A percentile compares a stretch with the other conserved stretches of the same genome.
These are phyloP conservation scores for Graphium colonna DNA, from an alignment of 2,888 invertebrate genomes.

Conservation along the genomic window DNA sequence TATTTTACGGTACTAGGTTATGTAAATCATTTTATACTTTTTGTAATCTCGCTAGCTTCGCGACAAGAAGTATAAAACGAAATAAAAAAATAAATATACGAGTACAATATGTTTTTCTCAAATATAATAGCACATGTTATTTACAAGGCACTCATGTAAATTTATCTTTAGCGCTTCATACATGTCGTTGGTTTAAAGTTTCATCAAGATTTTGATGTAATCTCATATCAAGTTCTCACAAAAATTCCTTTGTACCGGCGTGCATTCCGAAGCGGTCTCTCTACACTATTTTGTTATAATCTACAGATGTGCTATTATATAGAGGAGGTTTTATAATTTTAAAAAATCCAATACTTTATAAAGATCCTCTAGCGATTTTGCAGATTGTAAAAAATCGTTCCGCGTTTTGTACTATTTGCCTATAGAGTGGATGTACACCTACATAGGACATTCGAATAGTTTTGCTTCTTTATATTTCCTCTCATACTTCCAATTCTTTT, in stretches of 20 bases:
- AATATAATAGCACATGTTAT: constrained; percentile 1
- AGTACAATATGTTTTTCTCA: neutral
- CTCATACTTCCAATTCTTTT: no score
- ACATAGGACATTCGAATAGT: no score
- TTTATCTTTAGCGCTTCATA: constrained; percentile 23
- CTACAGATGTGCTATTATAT: neutral
- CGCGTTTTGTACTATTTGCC: no score
- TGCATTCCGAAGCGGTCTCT: constrained; percentile 9
- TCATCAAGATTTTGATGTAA: constrained; percentile 32
- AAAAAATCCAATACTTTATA: neutral
- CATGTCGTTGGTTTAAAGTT: constrained; percentile 37
- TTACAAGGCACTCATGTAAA: constrained; percentile 9
- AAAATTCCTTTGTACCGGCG: constrained; percentile 18
- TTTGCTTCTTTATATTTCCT: no score
- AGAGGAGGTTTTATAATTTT: constrained; percentile 2
- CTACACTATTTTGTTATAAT: constrained; percentile 7
- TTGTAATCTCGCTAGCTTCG: no score
- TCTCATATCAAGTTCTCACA: constrained; percentile 23
- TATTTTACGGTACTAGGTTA: no score
- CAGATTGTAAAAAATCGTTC: no score
- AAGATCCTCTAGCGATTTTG: neutral
- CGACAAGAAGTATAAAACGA: no score
- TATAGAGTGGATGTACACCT: no score
- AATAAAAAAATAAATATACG: neutral
- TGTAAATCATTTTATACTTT: no score